phyloP scores from a whole-genome alignment of 1,140 invertebrate genomes.

The Marisa cornuarietis region DNA sequence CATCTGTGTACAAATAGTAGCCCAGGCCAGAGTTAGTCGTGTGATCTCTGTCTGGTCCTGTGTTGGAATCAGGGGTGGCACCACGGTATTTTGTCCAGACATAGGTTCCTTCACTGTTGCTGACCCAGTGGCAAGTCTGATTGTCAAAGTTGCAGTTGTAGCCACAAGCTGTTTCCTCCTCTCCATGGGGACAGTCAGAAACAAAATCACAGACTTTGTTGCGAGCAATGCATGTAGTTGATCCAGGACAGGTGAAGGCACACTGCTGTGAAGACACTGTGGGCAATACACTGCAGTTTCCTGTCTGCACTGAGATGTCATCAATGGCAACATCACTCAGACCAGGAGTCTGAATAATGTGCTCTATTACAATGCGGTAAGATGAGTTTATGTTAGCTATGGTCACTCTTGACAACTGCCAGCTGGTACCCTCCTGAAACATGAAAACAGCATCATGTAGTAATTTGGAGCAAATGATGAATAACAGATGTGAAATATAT shows the following conservation, averaged over 20 bases:
- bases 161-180: constrained; percentile 56
- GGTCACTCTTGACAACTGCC: constrained; percentile 40
- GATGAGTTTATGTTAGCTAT: constrained; percentile 31
- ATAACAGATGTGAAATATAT: too few relatives aligned
- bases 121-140: constrained; percentile 50
- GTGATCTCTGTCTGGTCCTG: constrained; percentile 80
- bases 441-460: constrained; percentile 62
- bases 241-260: constrained; percentile 17
- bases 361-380: constrained; percentile 49
- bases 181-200: constrained; percentile 53
- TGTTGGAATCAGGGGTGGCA: constrained; percentile 68
- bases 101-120: constrained; percentile 42
- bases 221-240: too few relatives aligned
- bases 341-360: constrained; percentile 37
- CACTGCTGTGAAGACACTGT: constrained; percentile 6
- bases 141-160: constrained; percentile 61
- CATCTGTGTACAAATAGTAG: constrained; percentile 81
- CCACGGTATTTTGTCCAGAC: constrained; percentile 47
- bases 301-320: constrained; percentile 41
- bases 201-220: constrained; percentile 55
- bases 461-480: too few relatives aligned
- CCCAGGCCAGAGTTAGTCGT: constrained; percentile 70
- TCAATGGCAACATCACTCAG: constrained; percentile 58
- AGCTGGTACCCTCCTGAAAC: constrained; percentile 43
- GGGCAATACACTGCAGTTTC: constrained; percentile 30